Evolutionary conservation across 1,140 invertebrate species (phyloP).

Genomic region (Ganaspis sp.): DNA sequence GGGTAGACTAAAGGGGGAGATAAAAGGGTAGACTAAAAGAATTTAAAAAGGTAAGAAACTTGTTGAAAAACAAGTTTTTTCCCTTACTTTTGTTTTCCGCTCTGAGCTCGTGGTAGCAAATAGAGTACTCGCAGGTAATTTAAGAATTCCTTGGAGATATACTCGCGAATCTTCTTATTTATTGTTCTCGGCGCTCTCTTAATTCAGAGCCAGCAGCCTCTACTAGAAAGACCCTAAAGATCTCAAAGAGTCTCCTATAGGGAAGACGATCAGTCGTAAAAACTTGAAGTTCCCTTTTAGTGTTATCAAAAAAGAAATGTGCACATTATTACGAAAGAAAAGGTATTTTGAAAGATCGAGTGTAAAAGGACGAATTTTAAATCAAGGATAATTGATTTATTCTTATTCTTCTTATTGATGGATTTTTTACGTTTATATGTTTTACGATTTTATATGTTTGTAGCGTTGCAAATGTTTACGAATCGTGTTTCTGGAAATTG

Average conservation of each 20-base stretch:
- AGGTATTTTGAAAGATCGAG: no score
- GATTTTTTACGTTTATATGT: no score
- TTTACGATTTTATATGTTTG: no score
- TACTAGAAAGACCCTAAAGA: conserved; percentile 48
- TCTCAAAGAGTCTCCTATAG: conserved; percentile 47
- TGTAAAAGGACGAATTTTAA: no score
- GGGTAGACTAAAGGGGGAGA: not conserved
- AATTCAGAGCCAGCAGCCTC: conserved; percentile 48
- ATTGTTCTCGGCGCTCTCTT: conserved; percentile 38
- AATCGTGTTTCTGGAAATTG: no score
- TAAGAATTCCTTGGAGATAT: conserved; percentile 59
- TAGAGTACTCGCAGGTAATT: conserved; percentile 53
- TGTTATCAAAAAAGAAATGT: not conserved
- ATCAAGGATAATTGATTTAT: no score
- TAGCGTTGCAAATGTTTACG: no score
- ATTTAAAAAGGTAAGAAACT: conserved; percentile 60
- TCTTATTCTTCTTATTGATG: no score
- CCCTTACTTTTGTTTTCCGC: conserved; percentile 59
- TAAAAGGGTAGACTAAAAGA: conserved; percentile 10
- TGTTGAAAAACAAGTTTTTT: conserved; percentile 67
- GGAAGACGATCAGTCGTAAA: conserved; percentile 9
- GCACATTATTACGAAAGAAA: no score
- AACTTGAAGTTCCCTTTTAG: not conserved
- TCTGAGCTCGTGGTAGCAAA: conserved; percentile 39
- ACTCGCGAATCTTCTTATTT: conserved; percentile 51